These are phyloP conservation scores for Poecile montanus DNA, from an alignment of 2,797 vertebrate species.

Conservation along the genomic window DNA sequence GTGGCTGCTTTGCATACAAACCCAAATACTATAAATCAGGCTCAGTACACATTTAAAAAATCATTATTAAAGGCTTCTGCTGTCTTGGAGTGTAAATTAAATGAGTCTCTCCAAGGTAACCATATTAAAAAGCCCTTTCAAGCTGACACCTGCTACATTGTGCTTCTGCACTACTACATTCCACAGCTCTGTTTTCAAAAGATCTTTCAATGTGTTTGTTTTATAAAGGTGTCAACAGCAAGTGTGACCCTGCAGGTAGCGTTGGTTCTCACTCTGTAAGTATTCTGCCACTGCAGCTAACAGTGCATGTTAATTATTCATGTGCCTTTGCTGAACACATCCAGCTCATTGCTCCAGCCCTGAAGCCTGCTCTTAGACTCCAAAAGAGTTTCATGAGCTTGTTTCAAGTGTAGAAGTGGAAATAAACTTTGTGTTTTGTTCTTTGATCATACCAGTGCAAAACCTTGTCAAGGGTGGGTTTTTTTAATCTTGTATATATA, in stretches of 20 bases:
- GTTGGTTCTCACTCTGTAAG: conserved; percentile 80
- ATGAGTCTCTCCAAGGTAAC: not conserved
- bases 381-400: not conserved
- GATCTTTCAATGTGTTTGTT: not conserved
- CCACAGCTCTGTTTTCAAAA: not conserved
- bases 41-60: not conserved
- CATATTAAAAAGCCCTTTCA: not conserved
- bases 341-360: not conserved
- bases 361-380: not conserved
- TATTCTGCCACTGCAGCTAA: conserved; percentile 12
- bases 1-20: not conserved
- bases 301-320: not conserved
- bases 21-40: not conserved
- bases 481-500: not conserved
- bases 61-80: not conserved
- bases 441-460: not conserved
- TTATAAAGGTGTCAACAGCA: conserved; percentile 58
- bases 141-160: not conserved
- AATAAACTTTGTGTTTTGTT: not conserved
- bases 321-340: not conserved
- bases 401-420: not conserved
- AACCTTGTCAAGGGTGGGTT: accelerated
- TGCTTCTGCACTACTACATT: not conserved
- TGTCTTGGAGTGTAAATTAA: not conserved
- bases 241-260: conserved; percentile 85